These are phyloP conservation scores for Oceanodroma tethys DNA, from an alignment of 2,113 vertebrate genomes.

Conservation along the genomic window DNA sequence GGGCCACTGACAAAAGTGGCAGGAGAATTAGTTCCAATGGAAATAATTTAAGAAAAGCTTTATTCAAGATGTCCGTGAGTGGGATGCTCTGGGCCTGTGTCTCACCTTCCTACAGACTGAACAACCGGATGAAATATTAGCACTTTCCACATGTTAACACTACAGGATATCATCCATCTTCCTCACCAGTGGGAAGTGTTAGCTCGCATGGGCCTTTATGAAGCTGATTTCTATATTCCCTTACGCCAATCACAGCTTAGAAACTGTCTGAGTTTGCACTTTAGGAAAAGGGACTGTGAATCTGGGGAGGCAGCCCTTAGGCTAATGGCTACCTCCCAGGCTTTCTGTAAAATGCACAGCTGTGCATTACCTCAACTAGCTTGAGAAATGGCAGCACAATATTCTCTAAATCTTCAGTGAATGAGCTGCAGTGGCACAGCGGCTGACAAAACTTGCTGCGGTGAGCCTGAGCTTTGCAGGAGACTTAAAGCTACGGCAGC, in stretches of 20 bases:
- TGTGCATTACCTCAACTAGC: neutral
- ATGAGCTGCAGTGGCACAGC: neutral
- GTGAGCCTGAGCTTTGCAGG: neutral
- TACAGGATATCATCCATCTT: constrained; percentile 46
- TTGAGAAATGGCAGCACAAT: neutral
- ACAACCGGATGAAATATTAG: constrained; percentile 35
- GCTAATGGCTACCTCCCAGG: neutral
- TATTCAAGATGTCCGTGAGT: constrained; percentile 29
- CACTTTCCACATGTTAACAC: constrained; percentile 38
- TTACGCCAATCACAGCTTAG: neutral
- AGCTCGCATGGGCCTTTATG: neutral
- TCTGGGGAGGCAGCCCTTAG: neutral
- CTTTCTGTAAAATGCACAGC: neutral
- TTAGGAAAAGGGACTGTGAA: neutral
- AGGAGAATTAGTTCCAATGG: constrained; percentile 50
- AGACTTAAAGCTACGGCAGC: neutral
- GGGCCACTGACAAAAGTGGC: constrained; percentile 32
- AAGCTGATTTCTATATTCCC: constrained; percentile 50
- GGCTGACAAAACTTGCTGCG: neutral
- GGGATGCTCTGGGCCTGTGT: neutral
- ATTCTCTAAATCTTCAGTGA: neutral
- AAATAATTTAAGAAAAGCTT: constrained; percentile 51
- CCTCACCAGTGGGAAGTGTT: constrained; percentile 27
- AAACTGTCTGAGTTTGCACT: neutral
- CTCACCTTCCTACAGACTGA: constrained; percentile 25